phyloP scores from a whole-genome alignment of 1,140 invertebrate species.

The Procambarus virginalis region DNA sequence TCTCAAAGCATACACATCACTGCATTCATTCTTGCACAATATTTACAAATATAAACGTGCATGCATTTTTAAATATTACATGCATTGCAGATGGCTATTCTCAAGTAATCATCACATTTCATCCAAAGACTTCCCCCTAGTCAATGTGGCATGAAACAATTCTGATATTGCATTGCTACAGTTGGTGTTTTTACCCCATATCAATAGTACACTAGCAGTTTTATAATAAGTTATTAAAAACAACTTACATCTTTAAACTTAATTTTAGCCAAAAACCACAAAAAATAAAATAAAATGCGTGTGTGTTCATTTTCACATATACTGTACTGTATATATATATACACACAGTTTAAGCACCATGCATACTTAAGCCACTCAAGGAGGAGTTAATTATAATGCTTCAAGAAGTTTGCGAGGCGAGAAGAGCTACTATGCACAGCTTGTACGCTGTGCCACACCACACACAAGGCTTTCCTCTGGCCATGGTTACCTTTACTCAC shows the following conservation, averaged over 20 bases:
- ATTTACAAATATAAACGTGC: conserved; percentile 9
- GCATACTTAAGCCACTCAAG: too few relatives aligned
- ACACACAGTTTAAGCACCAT: too few relatives aligned
- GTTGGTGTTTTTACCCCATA: background rate
- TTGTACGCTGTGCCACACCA: too few relatives aligned
- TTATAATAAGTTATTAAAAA: background rate
- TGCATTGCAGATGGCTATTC: background rate
- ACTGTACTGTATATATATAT: too few relatives aligned
- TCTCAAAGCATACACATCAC: background rate
- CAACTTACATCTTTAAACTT: background rate
- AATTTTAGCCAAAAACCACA: background rate
- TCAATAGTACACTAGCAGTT: background rate
- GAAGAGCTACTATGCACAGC: too few relatives aligned
- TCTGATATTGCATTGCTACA: background rate
- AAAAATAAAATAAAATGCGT: too few relatives aligned
- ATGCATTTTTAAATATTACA: background rate
- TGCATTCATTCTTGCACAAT: conserved; percentile 4
- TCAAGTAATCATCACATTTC: background rate
- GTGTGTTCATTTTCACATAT: too few relatives aligned
- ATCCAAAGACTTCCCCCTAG: background rate
- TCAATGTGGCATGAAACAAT: background rate
- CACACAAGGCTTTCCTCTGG: too few relatives aligned
- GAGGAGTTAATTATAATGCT: too few relatives aligned
- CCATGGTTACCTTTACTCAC: too few relatives aligned
- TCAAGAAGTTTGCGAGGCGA: too few relatives aligned